phyloP scores from a whole-genome alignment of 2,797 vertebrate genomes.

The Anisognathus igniventris region DNA sequence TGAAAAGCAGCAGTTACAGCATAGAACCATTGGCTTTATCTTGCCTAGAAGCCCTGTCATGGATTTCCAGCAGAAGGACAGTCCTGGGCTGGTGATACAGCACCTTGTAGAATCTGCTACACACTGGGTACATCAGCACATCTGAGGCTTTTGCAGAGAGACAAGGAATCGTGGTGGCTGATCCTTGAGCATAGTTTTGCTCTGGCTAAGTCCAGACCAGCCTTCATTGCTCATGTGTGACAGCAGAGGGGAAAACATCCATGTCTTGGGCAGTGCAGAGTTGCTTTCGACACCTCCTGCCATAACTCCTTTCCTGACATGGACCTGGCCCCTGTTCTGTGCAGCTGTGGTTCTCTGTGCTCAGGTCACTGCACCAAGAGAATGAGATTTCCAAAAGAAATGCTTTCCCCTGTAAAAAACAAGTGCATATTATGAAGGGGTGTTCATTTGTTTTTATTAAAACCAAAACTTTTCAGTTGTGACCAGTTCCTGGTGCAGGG shows the following conservation, averaged over 20 bases:
- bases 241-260: background rate
- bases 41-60: background rate
- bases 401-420: background rate
- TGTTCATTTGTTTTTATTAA: background rate
- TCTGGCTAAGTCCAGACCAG: background rate
- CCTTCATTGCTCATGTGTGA: background rate
- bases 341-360: background rate
- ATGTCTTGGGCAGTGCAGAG: background rate
- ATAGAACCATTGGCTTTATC: background rate
- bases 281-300: background rate
- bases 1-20: background rate
- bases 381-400: background rate
- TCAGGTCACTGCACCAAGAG: background rate
- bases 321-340: background rate
- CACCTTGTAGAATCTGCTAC: background rate
- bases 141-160: background rate
- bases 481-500: background rate
- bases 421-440: background rate
- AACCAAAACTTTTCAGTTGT: background rate
- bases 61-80: background rate
- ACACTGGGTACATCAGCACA: background rate
- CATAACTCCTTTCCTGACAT: background rate
- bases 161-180: background rate
- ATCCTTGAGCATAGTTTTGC: background rate
- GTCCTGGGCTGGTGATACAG: background rate